Percentiles rank a stretch among this genome's conserved stretches.
phyloP scores from a whole-genome alignment of 2,797 vertebrate genomes.

The Philypnodon macrostomus region DNA sequence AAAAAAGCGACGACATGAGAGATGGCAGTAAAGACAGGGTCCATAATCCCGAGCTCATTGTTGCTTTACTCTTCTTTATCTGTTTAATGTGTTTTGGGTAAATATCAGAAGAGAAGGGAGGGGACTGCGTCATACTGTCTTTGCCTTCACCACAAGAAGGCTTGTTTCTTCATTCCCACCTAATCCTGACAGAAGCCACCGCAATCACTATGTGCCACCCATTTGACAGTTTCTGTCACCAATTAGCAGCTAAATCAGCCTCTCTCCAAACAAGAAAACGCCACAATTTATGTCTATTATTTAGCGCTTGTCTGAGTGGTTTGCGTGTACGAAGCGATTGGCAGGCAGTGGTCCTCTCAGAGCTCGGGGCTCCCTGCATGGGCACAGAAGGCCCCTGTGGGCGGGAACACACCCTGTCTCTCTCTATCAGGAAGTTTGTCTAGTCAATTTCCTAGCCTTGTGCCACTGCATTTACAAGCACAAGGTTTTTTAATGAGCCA shows the following conservation, averaged over 20 bases:
- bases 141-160: conserved; percentile 87
- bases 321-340: conserved; percentile 80
- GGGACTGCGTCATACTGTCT: conserved; percentile 79
- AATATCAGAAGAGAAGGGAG: conserved; percentile 85
- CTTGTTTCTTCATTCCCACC: conserved; percentile 83
- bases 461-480: conserved; percentile 87
- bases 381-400: conserved; percentile 78
- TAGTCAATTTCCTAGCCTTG: conserved; percentile 82
- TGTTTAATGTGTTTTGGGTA: conserved; percentile 90
- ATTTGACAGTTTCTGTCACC: conserved; percentile 99
- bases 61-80: conserved; percentile 87
- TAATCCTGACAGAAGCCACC: conserved; percentile 90
- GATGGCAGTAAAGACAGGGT: conserved; percentile 65
- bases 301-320: conserved; percentile 75
- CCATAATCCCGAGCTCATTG: conserved; percentile 81
- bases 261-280: conserved; percentile 88
- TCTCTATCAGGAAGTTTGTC: conserved; percentile 88
- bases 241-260: conserved; percentile 99
- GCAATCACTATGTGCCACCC: conserved; percentile 92
- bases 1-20: conserved; percentile 50
- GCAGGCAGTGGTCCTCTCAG: conserved; percentile 67
- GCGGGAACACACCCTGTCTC: conserved; percentile 84
- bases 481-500: conserved; percentile 93
- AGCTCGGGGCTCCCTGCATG: conserved; percentile 39
- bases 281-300: conserved; percentile 81